A percentile compares a stretch with the other conserved stretches of the same genome.
These are phyloP conservation scores for Channa maculata DNA, from an alignment of 2,113 vertebrate species.

Conservation along the genomic window DNA sequence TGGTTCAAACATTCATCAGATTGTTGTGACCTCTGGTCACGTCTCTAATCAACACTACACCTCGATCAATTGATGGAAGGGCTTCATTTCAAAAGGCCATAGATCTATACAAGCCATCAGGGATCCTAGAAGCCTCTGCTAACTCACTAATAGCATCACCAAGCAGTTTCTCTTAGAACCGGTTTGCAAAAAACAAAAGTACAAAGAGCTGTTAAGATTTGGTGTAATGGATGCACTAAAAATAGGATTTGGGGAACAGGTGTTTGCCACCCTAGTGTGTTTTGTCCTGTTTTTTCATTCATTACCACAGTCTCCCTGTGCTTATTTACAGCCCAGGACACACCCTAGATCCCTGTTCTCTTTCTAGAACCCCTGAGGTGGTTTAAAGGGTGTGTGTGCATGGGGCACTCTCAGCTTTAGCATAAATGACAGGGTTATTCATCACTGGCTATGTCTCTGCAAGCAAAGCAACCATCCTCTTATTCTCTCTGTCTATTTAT, in stretches of 20 bases:
- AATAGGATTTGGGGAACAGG: slow-evolving; percentile 50
- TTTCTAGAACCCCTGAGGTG: slow-evolving; percentile 42
- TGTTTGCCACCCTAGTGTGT: slow-evolving; percentile 57
- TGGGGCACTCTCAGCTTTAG: slow-evolving; percentile 48
- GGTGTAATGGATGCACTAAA: slow-evolving; percentile 30
- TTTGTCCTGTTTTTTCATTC: slow-evolving; percentile 50
- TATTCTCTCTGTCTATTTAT: slow-evolving; percentile 31
- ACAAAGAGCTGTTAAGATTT: slow-evolving; percentile 32
- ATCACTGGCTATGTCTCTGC: slow-evolving; percentile 64
- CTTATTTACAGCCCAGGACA: slow-evolving; percentile 46
- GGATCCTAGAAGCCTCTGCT: slow-evolving; percentile 3
- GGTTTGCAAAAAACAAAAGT: background rate
- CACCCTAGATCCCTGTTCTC: slow-evolving; percentile 34
- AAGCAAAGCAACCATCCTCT: slow-evolving; percentile 50
- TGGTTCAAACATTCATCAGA: slow-evolving; percentile 4
- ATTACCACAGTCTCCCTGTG: background rate
- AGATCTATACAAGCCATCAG: slow-evolving; percentile 19
- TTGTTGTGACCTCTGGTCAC: slow-evolving; percentile 56
- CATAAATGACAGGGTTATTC: slow-evolving; percentile 67
- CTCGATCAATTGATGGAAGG: slow-evolving; percentile 23
- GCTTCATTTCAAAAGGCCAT: slow-evolving; percentile 40
- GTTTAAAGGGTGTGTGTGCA: slow-evolving; percentile 50
- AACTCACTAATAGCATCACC: background rate
- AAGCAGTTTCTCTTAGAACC: background rate
- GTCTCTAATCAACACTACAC: slow-evolving; percentile 57